Base-by-base conservation (phyloP, 30 jellyfish, hydroid and myxozoan species). In the Mastigias papua region DNA sequence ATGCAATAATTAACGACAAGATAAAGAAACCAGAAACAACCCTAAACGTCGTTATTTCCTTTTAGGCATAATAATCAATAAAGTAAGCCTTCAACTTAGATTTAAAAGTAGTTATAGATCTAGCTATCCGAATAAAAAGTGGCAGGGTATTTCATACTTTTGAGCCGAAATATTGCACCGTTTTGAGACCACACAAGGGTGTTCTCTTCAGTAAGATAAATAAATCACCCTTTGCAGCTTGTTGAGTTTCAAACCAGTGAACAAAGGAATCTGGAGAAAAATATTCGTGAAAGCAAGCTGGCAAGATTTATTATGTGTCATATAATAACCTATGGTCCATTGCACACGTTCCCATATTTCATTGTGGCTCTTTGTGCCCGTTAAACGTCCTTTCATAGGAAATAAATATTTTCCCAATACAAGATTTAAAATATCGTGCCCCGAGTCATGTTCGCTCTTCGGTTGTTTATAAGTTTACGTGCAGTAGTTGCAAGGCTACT, bases 1-100 rank as follows among this genome's bases (percentile, higher is more conserved):
- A 65, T 9, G 54, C 54, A 42, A 42, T 8, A 42, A 42, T 42
- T 42, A 42, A 15, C 54, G 13, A 42, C 54, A 42, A 21, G 19
- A 60, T 0, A 22, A 11, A 28, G 84, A 72, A n/a, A 35, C 21
- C 21, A 23, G 37, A 20, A 31, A 28, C 29, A 37, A 21, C 84
- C 34, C 21, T 26, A 34, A 72, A 33, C 68, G 34, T 19, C 37
- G 33, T 31, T 26, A 17, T 28, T 0, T 72, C 29, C 13, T 15
- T 28, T 28, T 42, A 42, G 54, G 54, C 13, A 42, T 48, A 46
- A 20, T 75, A 75, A 71, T 75, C 88, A 50, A 77, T 31, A 33
- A 77, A 77, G 35, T 50, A 29, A 54, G 88, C 54, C 54, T 77
- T 77, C 88, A 77, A 77, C 32, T 54, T 54, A 72, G 88, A 77